A percentile compares a stretch with the other conserved stretches of the same genome.
These are phyloP conservation scores for Bradypodion ventrale DNA, from an alignment of 2,797 vertebrate species.

Conservation along the genomic window DNA sequence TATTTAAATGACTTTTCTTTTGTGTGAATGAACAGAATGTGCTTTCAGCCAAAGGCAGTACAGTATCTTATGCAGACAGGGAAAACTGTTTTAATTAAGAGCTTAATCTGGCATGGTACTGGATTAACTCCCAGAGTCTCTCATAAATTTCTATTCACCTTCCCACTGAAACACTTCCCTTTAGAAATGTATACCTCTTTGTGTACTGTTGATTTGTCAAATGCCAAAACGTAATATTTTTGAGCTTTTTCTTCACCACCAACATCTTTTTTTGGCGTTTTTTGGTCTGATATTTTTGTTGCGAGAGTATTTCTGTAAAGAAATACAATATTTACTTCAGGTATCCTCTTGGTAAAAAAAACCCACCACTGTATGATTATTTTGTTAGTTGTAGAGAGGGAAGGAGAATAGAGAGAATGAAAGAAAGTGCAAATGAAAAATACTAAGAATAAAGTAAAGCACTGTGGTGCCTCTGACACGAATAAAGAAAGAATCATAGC, in stretches of 20 bases:
- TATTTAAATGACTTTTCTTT: slow-evolving; percentile 32
- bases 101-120: slow-evolving; percentile 59
- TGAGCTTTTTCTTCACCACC: not conserved
- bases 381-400: not conserved
- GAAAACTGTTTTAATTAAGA: slow-evolving; percentile 63
- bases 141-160: slow-evolving; percentile 56
- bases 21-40: slow-evolving; percentile 39
- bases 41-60: slow-evolving; percentile 36
- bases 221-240: not conserved
- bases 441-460: not conserved
- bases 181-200: slow-evolving; percentile 37
- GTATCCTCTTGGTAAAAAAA: not conserved
- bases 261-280: not conserved
- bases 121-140: slow-evolving; percentile 62
- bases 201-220: slow-evolving; percentile 7
- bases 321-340: slow-evolving; percentile 12
- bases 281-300: not conserved
- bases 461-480: too few relatives aligned
- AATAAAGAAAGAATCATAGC: too few relatives aligned
- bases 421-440: not conserved
- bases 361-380: not conserved
- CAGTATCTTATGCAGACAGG: slow-evolving; percentile 36
- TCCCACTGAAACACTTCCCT: slow-evolving; percentile 51
- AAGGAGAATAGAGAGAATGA: not conserved
- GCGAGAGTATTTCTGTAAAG: not conserved